phyloP scores from a whole-genome alignment of 2,888 invertebrate species.

The Parnassius mnemosyne region DNA sequence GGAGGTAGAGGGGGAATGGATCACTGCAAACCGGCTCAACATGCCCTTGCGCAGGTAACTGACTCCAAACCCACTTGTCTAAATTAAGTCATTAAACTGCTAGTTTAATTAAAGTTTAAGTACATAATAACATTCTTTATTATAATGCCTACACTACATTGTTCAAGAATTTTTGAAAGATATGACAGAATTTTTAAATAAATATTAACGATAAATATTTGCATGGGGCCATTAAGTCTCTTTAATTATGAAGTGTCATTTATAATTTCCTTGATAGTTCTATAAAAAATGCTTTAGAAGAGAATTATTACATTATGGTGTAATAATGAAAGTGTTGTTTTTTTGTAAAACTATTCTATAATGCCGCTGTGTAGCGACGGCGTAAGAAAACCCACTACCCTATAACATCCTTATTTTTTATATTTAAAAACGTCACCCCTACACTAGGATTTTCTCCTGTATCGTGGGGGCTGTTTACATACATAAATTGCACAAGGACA shows the following conservation, averaged over 20 bases:
- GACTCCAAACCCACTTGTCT: constrained; percentile 55
- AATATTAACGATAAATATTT: constrained; percentile 32
- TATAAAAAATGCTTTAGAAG: constrained; percentile 15
- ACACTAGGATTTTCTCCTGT: too few relatives aligned
- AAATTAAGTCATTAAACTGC: constrained; percentile 75
- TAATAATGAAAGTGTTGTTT: constrained; percentile 1
- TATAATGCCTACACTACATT: constrained; percentile 47
- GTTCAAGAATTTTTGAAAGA: constrained; percentile 38
- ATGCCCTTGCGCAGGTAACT: constrained; percentile 75
- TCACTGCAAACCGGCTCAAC: constrained; percentile 64
- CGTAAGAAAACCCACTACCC: too few relatives aligned
- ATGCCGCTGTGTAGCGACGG: too few relatives aligned
- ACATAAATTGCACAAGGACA: too few relatives aligned
- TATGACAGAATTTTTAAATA: constrained; percentile 27
- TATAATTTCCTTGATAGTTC: constrained; percentile 14
- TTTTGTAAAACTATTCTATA: background rate
- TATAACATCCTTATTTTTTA: too few relatives aligned
- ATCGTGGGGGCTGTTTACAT: too few relatives aligned
- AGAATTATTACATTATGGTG: background rate
- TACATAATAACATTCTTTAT: constrained; percentile 39
- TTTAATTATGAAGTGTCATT: constrained; percentile 23
- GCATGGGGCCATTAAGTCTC: constrained; percentile 22
- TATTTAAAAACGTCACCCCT: too few relatives aligned
- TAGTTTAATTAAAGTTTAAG: constrained; percentile 59
- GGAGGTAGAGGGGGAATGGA: constrained; percentile 42